A percentile compares a stretch with the other conserved stretches of the same genome.
Conservation (phyloP, 2,797 vertebrate genomes). For the Pseudochirops cupreus region DNA sequence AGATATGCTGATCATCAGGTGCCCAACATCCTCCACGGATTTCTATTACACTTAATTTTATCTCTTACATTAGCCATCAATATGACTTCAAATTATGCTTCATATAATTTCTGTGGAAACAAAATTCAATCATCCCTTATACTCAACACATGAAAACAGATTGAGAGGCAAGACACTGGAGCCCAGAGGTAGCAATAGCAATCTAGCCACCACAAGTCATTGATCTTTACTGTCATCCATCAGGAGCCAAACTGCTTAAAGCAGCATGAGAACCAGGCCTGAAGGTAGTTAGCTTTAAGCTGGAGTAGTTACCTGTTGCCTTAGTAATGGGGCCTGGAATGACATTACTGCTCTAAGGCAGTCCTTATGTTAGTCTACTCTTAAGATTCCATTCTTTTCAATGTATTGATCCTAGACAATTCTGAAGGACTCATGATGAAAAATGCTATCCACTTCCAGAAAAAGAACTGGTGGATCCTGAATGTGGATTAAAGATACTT, state of each 20-base stretch:
- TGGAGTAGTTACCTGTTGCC: background rate
- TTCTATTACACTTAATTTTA: no score
- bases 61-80: no score
- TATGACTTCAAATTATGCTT: no score
- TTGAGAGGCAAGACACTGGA: background rate
- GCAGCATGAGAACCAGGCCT: background rate
- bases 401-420: background rate
- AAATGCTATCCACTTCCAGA: background rate
- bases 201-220: background rate
- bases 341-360: background rate
- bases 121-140: no score
- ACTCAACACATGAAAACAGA: background rate
- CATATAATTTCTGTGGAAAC: no score
- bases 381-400: background rate
- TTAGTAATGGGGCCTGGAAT: background rate
- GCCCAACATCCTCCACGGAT: no score
- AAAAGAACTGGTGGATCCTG: background rate
- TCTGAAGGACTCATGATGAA: background rate
- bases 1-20: no score
- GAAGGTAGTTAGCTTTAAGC: background rate
- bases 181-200: background rate
- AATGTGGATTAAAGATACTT: background rate
- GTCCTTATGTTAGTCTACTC: background rate
- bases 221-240: background rate
- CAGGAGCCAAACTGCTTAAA: background rate